Evolutionary conservation across 2,113 vertebrate genomes (phyloP).

Genomic region (Sus scrofa): T2T-Sscrofa CM000812.6:194833001-194833500

Average conservation of each 20-base stretch:
- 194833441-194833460: slow-evolving; percentile 45
- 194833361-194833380: slow-evolving; percentile 33
- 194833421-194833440: background rate
- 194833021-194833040: slow-evolving; percentile 28
- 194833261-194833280: slow-evolving; percentile 28
- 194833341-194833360: background rate
- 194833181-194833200: background rate
- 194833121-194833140: slow-evolving; percentile 35
- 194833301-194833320: background rate
- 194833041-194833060: slow-evolving; percentile 49
- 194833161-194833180: background rate
- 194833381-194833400: slow-evolving; percentile 65
- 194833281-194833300: slow-evolving; percentile 48
- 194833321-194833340: slow-evolving; percentile 20
- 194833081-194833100: slow-evolving; percentile 58
- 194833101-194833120: slow-evolving; percentile 54
- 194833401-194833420: slow-evolving; percentile 27
- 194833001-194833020: slow-evolving; percentile 7
- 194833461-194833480: slow-evolving; percentile 54
- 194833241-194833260: background rate
- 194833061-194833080: slow-evolving; percentile 40
- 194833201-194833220: background rate
- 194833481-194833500: slow-evolving; percentile 73
- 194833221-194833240: background rate
- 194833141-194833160: background rate